Percentiles rank a stretch among this genome's conserved stretches.
phyloP scores from a whole-genome alignment of 2,113 vertebrate species.

The Engraulis encrasicolus region DNA sequence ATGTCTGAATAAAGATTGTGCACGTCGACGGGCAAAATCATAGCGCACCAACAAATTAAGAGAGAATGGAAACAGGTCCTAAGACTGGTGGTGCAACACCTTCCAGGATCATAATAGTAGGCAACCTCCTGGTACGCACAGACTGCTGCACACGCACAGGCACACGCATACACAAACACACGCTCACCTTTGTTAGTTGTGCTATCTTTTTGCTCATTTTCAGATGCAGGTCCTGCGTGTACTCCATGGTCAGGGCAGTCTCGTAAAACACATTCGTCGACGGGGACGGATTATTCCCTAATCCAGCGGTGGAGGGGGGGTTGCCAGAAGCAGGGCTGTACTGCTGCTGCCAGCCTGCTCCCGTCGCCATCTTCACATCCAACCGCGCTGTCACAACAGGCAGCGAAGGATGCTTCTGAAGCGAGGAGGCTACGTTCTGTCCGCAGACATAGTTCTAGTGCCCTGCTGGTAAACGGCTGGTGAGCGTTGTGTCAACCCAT shows the following conservation, averaged over 20 bases:
- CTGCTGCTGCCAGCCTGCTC: constrained; percentile 88
- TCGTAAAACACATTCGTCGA: constrained; percentile 73
- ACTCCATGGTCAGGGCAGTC: constrained; percentile 77
- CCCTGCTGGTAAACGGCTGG: background rate
- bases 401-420: constrained; percentile 19
- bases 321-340: constrained; percentile 66
- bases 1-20: background rate
- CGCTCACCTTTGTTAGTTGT: constrained; percentile 92
- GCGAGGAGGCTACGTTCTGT: constrained; percentile 15
- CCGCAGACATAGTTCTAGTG: background rate
- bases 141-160: too few relatives aligned
- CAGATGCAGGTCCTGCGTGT: constrained; percentile 89
- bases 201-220: constrained; percentile 99
- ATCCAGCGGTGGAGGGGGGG: constrained; percentile 51
- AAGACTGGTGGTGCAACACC: constrained; percentile 9
- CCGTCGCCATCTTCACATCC: constrained; percentile 89
- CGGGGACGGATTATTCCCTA: constrained; percentile 66
- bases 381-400: constrained; percentile 20
- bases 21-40: background rate
- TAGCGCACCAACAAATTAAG: background rate
- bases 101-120: background rate
- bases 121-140: background rate
- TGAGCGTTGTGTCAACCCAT: background rate
- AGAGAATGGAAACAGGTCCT: background rate
- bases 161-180: too few relatives aligned